phyloP scores from a whole-genome alignment of 1,140 invertebrate genomes.

The Brachionus calyciflorus region DNA sequence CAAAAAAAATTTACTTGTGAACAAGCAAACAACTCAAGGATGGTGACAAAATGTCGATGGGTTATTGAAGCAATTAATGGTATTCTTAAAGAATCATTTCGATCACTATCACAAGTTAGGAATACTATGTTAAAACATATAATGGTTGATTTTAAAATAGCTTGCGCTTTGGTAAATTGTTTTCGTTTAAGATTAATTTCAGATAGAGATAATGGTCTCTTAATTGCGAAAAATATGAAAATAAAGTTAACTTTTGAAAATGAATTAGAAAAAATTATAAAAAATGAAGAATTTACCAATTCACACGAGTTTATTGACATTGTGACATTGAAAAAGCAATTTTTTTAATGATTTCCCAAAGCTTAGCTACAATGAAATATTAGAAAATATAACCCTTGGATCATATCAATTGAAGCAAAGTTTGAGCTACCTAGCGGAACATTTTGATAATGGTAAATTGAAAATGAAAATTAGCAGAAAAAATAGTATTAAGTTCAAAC shows the following conservation, averaged over 20 bases:
- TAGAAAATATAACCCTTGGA: background rate
- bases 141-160: background rate
- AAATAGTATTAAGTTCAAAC: background rate
- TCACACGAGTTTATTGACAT: too few species aligned
- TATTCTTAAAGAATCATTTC: background rate
- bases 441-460: background rate
- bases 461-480: background rate
- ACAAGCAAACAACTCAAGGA: background rate
- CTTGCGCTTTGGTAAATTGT: background rate
- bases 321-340: too few species aligned
- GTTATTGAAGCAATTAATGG: slow-evolving; percentile 1
- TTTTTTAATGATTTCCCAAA: too few species aligned
- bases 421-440: background rate
- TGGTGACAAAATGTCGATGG: slow-evolving; percentile 9
- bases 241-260: too few species aligned
- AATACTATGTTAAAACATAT: background rate
- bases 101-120: background rate
- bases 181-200: background rate
- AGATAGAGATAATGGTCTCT: background rate
- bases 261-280: too few species aligned
- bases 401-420: slow-evolving; percentile 1
- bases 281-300: too few species aligned
- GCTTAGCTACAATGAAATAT: too few species aligned
- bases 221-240: background rate
- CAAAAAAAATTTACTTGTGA: slow-evolving; percentile 11